Base-by-base conservation (phyloP, 1,140 invertebrate genomes). In the Eriocheir sinensis region DNA sequence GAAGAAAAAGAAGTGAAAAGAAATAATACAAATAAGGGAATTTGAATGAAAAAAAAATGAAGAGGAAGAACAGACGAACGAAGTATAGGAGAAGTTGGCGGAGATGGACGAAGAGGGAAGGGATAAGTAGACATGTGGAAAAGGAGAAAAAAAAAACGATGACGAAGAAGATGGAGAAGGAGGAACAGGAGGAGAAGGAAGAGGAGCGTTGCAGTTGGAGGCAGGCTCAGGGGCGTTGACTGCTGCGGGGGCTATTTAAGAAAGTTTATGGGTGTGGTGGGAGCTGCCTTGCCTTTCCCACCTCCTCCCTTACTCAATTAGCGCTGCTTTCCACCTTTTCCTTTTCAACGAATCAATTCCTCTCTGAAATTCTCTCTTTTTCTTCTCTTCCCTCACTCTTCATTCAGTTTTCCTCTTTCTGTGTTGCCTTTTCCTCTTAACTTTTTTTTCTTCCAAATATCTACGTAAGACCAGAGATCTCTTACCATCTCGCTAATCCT, bases 261-360 rank as follows among this genome's bases (percentile, higher is more conserved):
- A 72, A 72, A 72, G 60, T 72, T 72, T 72, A 72, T 72, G 60
- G 60, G 60, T 21, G n/a, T 0, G 12, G 60, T 72, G 60, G 60
- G 60, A 72, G 60, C 27, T n/a, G 60, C 27, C 60, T 72, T 72
- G 12, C 38, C 72, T 44, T 36, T 79, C 90, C 32, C 53, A 79
- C 90, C 21, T 40, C 83, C 91, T 92, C 91, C 83, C 79, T 92
- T 60, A 36, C 90, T 92, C 60, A n/a, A n/a, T n/a, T n/a, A n/a
- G n/a, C n/a, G n/a, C n/a, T n/a, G n/a, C n/a, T n/a, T n/a, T n/a
- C n/a, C n/a, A n/a, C n/a, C n/a, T n/a, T n/a, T n/a, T n/a, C n/a
- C n/a, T n/a, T n/a, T n/a, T n/a, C n/a, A n/a, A n/a, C n/a, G n/a
- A n/a, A n/a, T n/a, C n/a, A n/a, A n/a, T n/a, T n/a, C n/a, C n/a